Evolutionary conservation across 2,797 vertebrate genomes (phyloP), one percentile per base, ranked within the genome.

Genomic region (Neosilurus mollespiculum): DNA sequence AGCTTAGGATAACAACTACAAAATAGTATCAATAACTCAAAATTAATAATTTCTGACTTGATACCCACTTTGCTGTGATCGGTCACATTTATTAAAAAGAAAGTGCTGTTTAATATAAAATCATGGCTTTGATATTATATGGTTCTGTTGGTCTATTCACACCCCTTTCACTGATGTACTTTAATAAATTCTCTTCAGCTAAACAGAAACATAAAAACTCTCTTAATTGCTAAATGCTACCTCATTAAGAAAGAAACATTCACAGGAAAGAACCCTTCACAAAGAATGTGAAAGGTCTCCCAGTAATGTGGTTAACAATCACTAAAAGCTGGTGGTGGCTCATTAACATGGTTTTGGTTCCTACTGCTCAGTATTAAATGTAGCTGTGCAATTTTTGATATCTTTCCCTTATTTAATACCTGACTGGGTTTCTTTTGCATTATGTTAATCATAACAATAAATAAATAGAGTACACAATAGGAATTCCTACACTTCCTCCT

Each of bases 401-500:
- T 10, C 51, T 16, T 53, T 75, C 1, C 5, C 14, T 77, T 14
- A 43, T 75, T 58, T 73, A 34, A 15, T 49, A 3, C 56, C 4
- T 20, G 24, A 73, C 0, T 56, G 20, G 34, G 18, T 43, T 2
- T 9, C 24, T 73, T 51, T 14, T 34, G 8, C 12, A 22, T 65
- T 54, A 61, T 43, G 37, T 4, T 78, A 64, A 24, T 22, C 12
- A 80, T 18, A 59, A 37, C 62, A 43, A 43, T 62, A 58, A 76
- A 24, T n/a, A 58, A 54, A 22, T 18, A 65, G 12, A 26, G 34
- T 66, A 78, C 59, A 83, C 51, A 14, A 81, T 71, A 53, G 24
- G 56, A 30, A 66, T 83, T 85, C 67, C 56, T 34, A 80, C 58
- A 85, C 14, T 34, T 54, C 51, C 10, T 24, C 64, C 75, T 58